Conservation (phyloP, 2,797 vertebrate species). For the Sternotherus odoratus region DNA sequence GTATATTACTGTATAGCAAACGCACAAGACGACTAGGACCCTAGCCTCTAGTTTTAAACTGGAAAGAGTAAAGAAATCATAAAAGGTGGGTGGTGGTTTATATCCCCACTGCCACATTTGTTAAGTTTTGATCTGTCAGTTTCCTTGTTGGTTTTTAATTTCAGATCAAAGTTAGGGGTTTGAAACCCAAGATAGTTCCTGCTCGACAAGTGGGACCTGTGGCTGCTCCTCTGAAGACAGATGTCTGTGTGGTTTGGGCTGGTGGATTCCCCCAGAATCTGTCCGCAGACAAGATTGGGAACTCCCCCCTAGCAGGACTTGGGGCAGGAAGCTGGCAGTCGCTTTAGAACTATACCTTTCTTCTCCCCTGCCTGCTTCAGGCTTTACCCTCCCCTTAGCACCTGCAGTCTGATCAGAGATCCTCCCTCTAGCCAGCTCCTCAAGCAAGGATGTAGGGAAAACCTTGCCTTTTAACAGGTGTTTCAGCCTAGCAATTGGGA, state of each 20-base stretch:
- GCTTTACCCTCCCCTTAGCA: accelerated
- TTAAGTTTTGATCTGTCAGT: not conserved
- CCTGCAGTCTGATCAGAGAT: not conserved
- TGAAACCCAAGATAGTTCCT: accelerated
- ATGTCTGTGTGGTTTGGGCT: not conserved
- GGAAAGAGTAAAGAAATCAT: not conserved
- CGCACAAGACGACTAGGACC: not conserved
- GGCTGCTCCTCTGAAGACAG: not conserved
- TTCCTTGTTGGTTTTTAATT: not conserved
- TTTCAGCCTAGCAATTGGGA: not conserved
- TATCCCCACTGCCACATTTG: accelerated
- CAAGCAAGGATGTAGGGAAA: not conserved
- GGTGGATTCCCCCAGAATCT: not conserved
- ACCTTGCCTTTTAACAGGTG: accelerated
- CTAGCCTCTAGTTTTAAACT: not conserved
- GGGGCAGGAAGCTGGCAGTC: not conserved
- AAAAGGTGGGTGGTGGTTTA: not conserved
- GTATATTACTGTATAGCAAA: not conserved
- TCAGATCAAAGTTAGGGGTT: not conserved
- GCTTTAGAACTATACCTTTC: not conserved
- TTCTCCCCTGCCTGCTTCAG: not conserved
- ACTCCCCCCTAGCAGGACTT: not conserved
- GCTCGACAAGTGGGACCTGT: not conserved
- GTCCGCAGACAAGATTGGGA: accelerated
- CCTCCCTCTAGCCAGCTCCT: not conserved